These are phyloP conservation scores for Pseudorectes ferrugineus DNA, from an alignment of 2,113 vertebrate species.

Conservation along the genomic window DNA sequence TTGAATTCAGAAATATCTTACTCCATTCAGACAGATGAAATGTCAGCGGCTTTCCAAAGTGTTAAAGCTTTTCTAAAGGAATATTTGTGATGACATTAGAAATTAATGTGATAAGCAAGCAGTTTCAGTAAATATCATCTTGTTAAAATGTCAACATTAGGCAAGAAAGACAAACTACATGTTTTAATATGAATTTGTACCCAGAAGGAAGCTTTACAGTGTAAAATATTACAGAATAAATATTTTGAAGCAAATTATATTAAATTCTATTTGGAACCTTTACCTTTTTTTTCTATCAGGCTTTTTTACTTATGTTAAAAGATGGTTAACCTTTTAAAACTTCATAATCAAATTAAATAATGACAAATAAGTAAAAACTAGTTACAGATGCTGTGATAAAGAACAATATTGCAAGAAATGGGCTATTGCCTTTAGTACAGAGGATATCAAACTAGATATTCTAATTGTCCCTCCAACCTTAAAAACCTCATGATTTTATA, in stretches of 20 bases:
- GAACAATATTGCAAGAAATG: not conserved
- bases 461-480: not conserved
- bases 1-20: not conserved
- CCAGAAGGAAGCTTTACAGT: not conserved
- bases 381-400: not conserved
- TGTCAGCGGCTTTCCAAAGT: not conserved
- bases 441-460: not conserved
- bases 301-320: not conserved
- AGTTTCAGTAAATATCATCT: not conserved
- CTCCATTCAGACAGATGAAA: not conserved
- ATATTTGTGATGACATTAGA: not conserved
- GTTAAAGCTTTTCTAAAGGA: not conserved
- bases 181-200: not conserved
- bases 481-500: not conserved
- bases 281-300: not conserved
- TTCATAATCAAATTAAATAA: not conserved
- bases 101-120: not conserved
- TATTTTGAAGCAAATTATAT: not conserved
- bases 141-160: not conserved
- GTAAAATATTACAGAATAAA: not conserved
- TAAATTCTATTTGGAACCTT: not conserved
- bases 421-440: not conserved
- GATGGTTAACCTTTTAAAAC: not conserved
- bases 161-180: not conserved
- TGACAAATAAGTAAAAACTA: not conserved